Evolutionary conservation across 2,797 vertebrate species (phyloP), one percentile per base, ranked within the genome.

Genomic region (Buphagus erythrorhynchus): DNA sequence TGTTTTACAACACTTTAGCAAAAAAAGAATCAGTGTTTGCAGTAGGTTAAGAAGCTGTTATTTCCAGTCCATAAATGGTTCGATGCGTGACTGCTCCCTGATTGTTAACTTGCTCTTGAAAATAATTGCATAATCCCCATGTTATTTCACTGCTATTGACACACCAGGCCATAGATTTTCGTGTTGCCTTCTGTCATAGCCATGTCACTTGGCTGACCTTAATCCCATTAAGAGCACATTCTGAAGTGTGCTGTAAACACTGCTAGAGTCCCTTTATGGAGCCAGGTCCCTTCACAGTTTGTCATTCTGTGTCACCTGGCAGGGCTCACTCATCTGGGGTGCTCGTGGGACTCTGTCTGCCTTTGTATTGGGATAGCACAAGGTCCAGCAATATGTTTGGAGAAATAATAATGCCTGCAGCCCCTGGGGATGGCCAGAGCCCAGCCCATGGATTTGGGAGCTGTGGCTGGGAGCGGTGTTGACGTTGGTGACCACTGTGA

Each of bases 21-120:
- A 71, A 51, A 69, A n/a, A 26, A 8, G 18, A 13, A 6, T 5
- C 52, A 36, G 21, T 67, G 43, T 79, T 90, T 93, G 55, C 43
- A 73, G 55, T 51, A 33, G 51, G 17, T n/a, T 81, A 58, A 86
- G 82, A 31, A 73, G 62, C 46, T 90, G 45, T 43, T 95, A 51
- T 79, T 92, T 88, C 1, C 10, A 75, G 69, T 26, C 48, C 42
- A 2, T 75, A 91, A 95, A 65, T n/a, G 38, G 28, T 43, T 85
- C 63, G 67, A 86, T 40, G 61, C 49, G 4, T 52, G 68, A 52
- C 40, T 51, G 36, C 46, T 75, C 67, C 61, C 73, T 63, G 61
- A 62, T 65, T 79, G 35, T 77, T 81, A 85, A 42, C 55, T 82
- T 61, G 20, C 36, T 92, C 51, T 91, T 63, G 63, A 84, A 88